These are phyloP conservation scores for Distichodus sexfasciatus DNA, from an alignment of 2,797 vertebrate genomes.

Conservation along the genomic window DNA sequence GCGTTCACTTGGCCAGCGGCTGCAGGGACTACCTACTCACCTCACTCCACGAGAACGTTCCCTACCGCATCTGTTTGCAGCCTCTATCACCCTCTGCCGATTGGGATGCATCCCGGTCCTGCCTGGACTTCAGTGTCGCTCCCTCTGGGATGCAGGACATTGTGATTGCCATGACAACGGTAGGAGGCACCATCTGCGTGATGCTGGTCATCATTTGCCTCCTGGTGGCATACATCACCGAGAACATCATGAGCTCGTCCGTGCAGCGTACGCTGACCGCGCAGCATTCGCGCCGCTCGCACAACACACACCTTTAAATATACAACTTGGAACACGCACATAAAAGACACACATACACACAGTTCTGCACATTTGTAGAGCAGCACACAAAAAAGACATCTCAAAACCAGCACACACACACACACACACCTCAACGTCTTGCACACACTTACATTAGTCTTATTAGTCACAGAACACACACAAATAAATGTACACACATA, in stretches of 20 bases:
- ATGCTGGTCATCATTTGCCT: constrained; percentile 98
- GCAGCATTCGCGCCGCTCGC: constrained; percentile 66
- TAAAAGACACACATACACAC: not conserved
- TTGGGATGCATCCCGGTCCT: constrained; percentile 62
- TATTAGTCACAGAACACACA: no score
- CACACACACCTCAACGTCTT: not conserved
- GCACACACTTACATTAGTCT: no score
- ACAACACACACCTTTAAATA: constrained; percentile 38
- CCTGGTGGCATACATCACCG: constrained; percentile 96
- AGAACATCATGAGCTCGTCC: constrained; percentile 90
- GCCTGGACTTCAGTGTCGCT: constrained; percentile 88
- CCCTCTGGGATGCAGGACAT: constrained; percentile 92
- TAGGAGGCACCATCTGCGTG: constrained; percentile 96
- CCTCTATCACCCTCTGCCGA: constrained; percentile 53
- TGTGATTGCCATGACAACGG: constrained; percentile 96
- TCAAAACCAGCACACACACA: not conserved
- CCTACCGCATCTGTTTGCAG: constrained; percentile 89
- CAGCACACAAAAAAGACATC: not conserved
- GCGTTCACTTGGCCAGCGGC: constrained; percentile 82
- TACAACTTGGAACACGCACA: not conserved
- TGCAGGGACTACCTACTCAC: constrained; percentile 89
- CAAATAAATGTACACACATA: no score
- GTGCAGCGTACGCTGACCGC: constrained; percentile 63
- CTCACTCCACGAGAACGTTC: constrained; percentile 88
- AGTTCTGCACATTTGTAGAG: not conserved